A percentile compares a stretch with the other conserved stretches of the same genome.
phyloP scores from a whole-genome alignment of 2,888 invertebrate genomes.

The Mythimna vitellina region DNA sequence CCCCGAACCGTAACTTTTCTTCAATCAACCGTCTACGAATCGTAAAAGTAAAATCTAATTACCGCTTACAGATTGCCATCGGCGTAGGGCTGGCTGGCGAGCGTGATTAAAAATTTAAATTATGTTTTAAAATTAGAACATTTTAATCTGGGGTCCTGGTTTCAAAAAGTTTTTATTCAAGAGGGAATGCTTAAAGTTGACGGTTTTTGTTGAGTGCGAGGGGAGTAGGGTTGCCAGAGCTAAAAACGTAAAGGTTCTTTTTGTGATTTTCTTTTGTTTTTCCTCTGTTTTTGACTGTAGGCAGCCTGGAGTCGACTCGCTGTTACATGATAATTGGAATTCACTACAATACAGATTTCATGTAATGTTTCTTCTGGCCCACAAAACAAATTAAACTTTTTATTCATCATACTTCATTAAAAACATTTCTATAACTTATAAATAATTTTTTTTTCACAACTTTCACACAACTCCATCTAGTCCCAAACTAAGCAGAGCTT shows the following conservation, averaged over 20 bases:
- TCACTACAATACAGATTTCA: no score
- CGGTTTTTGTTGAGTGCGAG: constrained; percentile 63
- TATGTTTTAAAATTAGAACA: constrained; percentile 64
- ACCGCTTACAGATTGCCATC: constrained; percentile 81
- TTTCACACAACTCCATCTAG: no score
- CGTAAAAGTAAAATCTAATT: constrained; percentile 81
- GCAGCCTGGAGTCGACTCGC: background rate
- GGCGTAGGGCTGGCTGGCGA: constrained; percentile 70
- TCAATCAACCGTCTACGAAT: constrained; percentile 74
- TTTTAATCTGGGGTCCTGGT: constrained; percentile 70
- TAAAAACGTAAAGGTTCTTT: constrained; percentile 9
- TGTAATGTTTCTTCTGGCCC: no score
- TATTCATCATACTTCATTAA: no score
- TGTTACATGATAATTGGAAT: background rate
- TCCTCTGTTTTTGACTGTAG: background rate
- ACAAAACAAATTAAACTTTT: no score
- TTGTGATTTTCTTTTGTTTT: background rate
- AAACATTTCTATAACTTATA: no score
- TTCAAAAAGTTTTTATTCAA: constrained; percentile 67
- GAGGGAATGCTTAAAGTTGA: constrained; percentile 73
- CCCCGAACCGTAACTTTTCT: constrained; percentile 71
- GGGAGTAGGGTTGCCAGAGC: constrained; percentile 65
- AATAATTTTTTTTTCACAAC: no score
- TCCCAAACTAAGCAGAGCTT: no score
- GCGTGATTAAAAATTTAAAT: constrained; percentile 72